These are phyloP conservation scores for Drosophila nikananu DNA, from an alignment of 1,140 invertebrate genomes.

Conservation along the genomic window DNA sequence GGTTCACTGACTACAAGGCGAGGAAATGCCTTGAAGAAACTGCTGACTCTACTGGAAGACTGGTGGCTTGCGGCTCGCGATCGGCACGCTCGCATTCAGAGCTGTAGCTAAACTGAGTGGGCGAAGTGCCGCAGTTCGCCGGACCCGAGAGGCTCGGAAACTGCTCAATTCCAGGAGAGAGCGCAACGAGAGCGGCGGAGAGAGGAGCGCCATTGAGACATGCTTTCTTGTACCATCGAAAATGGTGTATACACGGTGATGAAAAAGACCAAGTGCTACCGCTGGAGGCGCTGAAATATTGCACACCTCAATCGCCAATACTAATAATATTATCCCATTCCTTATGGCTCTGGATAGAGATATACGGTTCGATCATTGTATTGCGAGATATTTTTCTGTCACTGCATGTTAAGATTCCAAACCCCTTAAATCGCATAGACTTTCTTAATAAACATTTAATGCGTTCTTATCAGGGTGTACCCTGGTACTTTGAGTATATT, in stretches of 20 bases:
- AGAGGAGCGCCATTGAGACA: conserved; percentile 9
- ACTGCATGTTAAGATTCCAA: not conserved
- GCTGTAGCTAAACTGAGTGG: conserved; percentile 41
- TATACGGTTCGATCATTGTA: not conserved
- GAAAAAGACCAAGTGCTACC: conserved; percentile 3
- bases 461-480: conserved; percentile 27
- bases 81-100: conserved; percentile 25
- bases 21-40: conserved; percentile 15
- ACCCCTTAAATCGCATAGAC: conserved; percentile 11
- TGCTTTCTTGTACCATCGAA: conserved; percentile 21
- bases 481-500: conserved; percentile 3
- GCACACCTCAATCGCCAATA: not conserved
- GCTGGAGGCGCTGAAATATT: not conserved
- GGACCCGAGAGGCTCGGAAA: conserved; percentile 24
- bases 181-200: conserved; percentile 3
- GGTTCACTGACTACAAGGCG: conserved; percentile 10
- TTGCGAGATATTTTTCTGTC: not conserved
- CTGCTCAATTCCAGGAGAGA: conserved; percentile 27
- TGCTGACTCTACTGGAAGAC: conserved; percentile 28
- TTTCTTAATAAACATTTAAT: conserved; percentile 27
- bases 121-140: conserved; percentile 18
- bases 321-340: not conserved
- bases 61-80: conserved; percentile 29
- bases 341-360: not conserved
- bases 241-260: conserved; percentile 16